These are phyloP conservation scores for Aphidoletes aphidimyza DNA, from an alignment of 2,888 invertebrate genomes.

Conservation along the genomic window DNA sequence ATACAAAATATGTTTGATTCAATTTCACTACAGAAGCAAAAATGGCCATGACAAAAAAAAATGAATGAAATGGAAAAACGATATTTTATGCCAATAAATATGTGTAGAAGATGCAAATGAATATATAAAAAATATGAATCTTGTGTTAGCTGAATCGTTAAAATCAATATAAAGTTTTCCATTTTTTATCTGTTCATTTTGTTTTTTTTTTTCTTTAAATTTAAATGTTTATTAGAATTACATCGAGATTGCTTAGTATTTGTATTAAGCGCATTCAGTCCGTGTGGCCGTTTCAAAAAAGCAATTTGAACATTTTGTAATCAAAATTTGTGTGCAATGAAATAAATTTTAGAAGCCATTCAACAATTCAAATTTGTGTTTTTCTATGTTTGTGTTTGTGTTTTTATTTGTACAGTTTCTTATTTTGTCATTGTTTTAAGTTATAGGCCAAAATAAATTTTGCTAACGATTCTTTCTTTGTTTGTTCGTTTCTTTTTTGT, in stretches of 20 bases:
- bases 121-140: slow-evolving; percentile 8
- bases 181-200: too few species aligned
- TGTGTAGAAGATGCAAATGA: slow-evolving; percentile 21
- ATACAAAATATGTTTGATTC: slow-evolving; percentile 16
- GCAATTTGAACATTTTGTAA: neutral
- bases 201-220: neutral
- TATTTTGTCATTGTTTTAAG: neutral
- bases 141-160: neutral
- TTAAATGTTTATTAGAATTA: slow-evolving; percentile 37
- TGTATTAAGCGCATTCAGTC: slow-evolving; percentile 28
- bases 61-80: neutral
- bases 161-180: neutral
- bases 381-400: neutral
- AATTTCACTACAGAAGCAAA: neutral
- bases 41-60: too few species aligned
- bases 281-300: neutral
- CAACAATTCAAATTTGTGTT: neutral
- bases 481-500: too few species aligned
- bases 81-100: neutral
- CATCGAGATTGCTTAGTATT: slow-evolving; percentile 27
- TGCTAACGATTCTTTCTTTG: neutral
- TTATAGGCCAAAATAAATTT: neutral
- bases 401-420: neutral
- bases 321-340: neutral
- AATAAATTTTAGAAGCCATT: neutral